A percentile compares a stretch with the other conserved stretches of the same genome.
Evolutionary conservation across 37 sponge, comb jelly and placozoan genomes (phyloP).

Genomic region (Petrosia ficiformis): DNA sequence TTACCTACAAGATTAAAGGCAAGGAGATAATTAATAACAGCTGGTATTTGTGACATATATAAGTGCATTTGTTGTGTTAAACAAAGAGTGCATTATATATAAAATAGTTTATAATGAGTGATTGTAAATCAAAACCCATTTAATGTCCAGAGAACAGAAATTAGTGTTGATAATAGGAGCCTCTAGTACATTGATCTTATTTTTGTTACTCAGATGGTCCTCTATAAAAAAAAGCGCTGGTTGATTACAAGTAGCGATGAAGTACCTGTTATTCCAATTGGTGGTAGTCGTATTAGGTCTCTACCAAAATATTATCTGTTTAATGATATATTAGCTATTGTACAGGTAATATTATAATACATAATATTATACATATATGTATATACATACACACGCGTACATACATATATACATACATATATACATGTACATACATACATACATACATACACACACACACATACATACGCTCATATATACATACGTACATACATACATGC

Average conservation of each 20-base stretch:
- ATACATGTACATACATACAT: neutral
- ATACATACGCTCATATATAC: no score
- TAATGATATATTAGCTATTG: conserved; percentile 70
- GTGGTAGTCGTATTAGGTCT: conserved; percentile 21
- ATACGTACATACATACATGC: conserved; percentile 11
- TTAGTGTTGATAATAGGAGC: no score
- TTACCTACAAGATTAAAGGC: conserved; percentile 49
- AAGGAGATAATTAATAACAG: no score
- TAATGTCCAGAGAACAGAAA: no score
- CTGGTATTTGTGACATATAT: no score
- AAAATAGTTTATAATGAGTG: no score
- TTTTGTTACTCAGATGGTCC: conserved; percentile 42
- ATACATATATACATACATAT: conserved; percentile 5
- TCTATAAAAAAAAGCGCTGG: conserved; percentile 51
- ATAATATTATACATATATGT: neutral
- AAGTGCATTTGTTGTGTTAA: no score
- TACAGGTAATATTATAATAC: conserved; percentile 61
- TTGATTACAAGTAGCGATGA: conserved; percentile 57
- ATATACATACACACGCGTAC: neutral
- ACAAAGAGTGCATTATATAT: no score
- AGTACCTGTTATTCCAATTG: conserved; percentile 13
- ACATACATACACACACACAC: no score
- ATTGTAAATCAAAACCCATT: no score
- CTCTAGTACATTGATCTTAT: no score
- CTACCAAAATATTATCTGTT: conserved; percentile 60